Base-by-base conservation (phyloP, 2,113 vertebrate species). In the Seriola rivoliana region DNA sequence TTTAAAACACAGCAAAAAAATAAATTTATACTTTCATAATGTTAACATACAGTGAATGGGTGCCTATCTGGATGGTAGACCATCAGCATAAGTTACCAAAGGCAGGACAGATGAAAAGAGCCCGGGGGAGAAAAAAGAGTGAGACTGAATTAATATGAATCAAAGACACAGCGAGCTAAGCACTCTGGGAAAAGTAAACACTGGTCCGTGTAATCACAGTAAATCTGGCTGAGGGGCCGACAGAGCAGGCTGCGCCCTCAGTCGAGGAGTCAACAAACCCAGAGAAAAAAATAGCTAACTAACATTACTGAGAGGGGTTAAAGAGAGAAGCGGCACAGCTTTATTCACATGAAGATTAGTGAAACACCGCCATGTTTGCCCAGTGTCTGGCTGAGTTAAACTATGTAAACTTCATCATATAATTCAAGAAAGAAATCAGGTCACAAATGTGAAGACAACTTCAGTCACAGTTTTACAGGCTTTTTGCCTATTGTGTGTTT, bases 131-230 rank as follows among this genome's bases (percentile, higher is more conserved):
- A 54, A 42, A 19, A 85, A 40, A 75, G 76, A 74, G 74, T 0
- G 25, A 71, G 71, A 59, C 70, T 23, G 75, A 88, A 88, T 89
- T 91, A 85, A 85, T 86, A 80, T 57, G 80, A 90, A 94, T 93
- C 85, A 92, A 92, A 91, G 89, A 89, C 85, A 74, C 55, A 50
- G 72, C 58, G 40, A 64, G 91, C 87, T 90, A 89, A 92, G 88
- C 78, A 85, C 76, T 91, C 93, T 95, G 94, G 94, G 94, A 95
- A 95, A 95, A 95, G 93, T 90, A 93, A 95, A 95, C 92, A 96
- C 40, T 6, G 79, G 29, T 72, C 77, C n/a, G 42, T 67, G 85
- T 89, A 94, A 94, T 91, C 91, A 67, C 82, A 79, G 90, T 86
- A 80, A 89, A 92, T 93, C 86, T 91, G 85, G 72, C 58, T 50